phyloP scores from a whole-genome alignment of 2,888 invertebrate genomes.

The Eupeodes luniger region DNA sequence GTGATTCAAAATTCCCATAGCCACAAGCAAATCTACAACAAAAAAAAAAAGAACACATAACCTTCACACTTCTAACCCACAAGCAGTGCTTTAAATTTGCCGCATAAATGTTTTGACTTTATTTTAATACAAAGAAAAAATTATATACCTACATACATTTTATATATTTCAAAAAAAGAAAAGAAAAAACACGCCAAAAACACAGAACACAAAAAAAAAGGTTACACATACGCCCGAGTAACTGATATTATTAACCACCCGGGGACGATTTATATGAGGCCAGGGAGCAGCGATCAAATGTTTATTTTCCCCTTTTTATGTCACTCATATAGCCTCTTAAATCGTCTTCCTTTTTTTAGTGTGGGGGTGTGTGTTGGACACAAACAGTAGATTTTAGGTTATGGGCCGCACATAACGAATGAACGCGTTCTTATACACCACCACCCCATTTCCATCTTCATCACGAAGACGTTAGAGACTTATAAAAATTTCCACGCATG shows the following conservation, averaged over 20 bases:
- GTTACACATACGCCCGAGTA: slow-evolving; percentile 69
- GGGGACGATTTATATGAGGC: slow-evolving; percentile 67
- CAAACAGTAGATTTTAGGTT: slow-evolving; percentile 40
- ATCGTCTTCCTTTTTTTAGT: slow-evolving; percentile 27
- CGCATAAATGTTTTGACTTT: slow-evolving; percentile 53
- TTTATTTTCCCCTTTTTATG: slow-evolving; percentile 57
- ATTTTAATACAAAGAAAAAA: slow-evolving; percentile 46
- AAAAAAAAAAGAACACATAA: slow-evolving; percentile 22
- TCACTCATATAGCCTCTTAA: slow-evolving; percentile 45
- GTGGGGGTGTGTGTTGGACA: slow-evolving; percentile 40
- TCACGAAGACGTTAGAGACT: slow-evolving; percentile 71
- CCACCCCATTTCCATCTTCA: background rate
- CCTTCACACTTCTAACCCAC: slow-evolving; percentile 48
- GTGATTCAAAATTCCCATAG: slow-evolving; percentile 55
- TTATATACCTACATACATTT: background rate
- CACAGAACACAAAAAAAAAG: slow-evolving; percentile 35
- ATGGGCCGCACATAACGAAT: background rate
- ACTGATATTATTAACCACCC: slow-evolving; percentile 73
- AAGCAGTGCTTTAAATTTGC: slow-evolving; percentile 40
- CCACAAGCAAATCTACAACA: slow-evolving; percentile 43
- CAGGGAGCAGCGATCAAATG: slow-evolving; percentile 56
- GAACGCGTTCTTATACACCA: background rate
- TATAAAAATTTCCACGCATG: slow-evolving; percentile 84
- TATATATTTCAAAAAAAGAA: slow-evolving; percentile 12
- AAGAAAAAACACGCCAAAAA: slow-evolving; percentile 25